Conservation (phyloP, 2,113 vertebrate species). For the Octodon degus region DNA sequence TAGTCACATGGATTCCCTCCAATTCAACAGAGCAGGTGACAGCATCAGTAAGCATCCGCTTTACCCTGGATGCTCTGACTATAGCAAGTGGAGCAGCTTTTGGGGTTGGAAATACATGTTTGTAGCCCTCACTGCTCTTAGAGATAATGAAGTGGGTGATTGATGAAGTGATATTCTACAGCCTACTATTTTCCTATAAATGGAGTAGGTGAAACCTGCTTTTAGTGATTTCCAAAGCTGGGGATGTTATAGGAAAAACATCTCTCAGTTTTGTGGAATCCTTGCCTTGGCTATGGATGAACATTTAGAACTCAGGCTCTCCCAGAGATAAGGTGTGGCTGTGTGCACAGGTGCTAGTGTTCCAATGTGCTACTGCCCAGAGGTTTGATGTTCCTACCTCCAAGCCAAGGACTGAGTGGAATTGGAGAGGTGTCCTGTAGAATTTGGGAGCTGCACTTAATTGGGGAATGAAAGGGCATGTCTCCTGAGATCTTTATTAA, state of each 20-base stretch:
- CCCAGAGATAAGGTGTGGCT: not conserved
- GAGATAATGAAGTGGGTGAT: constrained; percentile 12
- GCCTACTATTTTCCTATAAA: constrained; percentile 32
- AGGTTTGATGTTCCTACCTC: not conserved
- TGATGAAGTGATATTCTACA: not conserved
- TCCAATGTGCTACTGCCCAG: not conserved
- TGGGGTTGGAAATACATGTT: not conserved
- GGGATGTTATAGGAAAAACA: constrained; percentile 23
- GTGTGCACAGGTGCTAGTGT: not conserved
- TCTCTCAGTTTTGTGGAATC: not conserved
- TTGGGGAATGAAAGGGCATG: not conserved
- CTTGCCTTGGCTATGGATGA: not conserved
- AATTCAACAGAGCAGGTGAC: not conserved
- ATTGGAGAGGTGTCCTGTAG: not conserved
- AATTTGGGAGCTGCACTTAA: not conserved
- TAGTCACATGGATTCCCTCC: not conserved
- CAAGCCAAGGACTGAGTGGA: not conserved
- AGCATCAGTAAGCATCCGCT: not conserved
- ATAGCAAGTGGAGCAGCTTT: not conserved
- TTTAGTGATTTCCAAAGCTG: constrained; percentile 34
- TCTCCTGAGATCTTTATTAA: not conserved
- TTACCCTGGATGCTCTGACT: not conserved
- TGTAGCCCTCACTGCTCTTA: not conserved
- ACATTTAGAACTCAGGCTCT: not conserved
- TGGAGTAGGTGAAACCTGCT: constrained; percentile 15